These are phyloP conservation scores for Drosophila ustulata DNA, from an alignment of 2,888 invertebrate genomes.

Conservation along the genomic window DNA sequence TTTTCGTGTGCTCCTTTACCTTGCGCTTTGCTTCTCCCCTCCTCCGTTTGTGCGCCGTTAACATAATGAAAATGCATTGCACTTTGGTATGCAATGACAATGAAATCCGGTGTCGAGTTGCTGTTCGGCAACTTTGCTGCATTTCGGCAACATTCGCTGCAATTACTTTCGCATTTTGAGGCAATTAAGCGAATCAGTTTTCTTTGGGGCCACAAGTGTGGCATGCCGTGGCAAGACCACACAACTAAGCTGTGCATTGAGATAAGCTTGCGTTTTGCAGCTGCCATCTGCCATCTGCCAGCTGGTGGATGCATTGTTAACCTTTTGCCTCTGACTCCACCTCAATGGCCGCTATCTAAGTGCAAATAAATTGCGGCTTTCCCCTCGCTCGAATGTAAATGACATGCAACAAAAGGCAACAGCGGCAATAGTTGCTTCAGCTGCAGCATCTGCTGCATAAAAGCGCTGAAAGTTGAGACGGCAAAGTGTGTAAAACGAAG, in stretches of 20 bases:
- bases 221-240: slow-evolving; percentile 24
- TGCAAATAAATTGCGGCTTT: slow-evolving; percentile 79
- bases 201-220: slow-evolving; percentile 65
- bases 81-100: slow-evolving; percentile 7
- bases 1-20: slow-evolving; percentile 11
- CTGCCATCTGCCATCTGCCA: slow-evolving; percentile 35
- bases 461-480: slow-evolving; percentile 33
- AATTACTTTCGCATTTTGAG: slow-evolving; percentile 75
- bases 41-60: slow-evolving; percentile 23
- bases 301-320: slow-evolving; percentile 65
- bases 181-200: slow-evolving; percentile 68
- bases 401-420: slow-evolving; percentile 76
- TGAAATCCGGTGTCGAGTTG: slow-evolving; percentile 14
- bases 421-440: slow-evolving; percentile 8
- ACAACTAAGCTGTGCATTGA: slow-evolving; percentile 20
- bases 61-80: slow-evolving; percentile 67
- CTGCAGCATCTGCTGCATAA: slow-evolving; percentile 41
- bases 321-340: slow-evolving; percentile 48
- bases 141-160: slow-evolving; percentile 44
- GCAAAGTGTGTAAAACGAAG: slow-evolving; percentile 7
- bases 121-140: slow-evolving; percentile 28
- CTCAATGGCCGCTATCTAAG: slow-evolving; percentile 59
- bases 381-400: slow-evolving; percentile 57
- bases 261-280: slow-evolving; percentile 57
- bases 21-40: background rate